These are phyloP conservation scores for Halcyon smyrnensis DNA, from an alignment of 2,797 vertebrate genomes.

Conservation along the genomic window DNA sequence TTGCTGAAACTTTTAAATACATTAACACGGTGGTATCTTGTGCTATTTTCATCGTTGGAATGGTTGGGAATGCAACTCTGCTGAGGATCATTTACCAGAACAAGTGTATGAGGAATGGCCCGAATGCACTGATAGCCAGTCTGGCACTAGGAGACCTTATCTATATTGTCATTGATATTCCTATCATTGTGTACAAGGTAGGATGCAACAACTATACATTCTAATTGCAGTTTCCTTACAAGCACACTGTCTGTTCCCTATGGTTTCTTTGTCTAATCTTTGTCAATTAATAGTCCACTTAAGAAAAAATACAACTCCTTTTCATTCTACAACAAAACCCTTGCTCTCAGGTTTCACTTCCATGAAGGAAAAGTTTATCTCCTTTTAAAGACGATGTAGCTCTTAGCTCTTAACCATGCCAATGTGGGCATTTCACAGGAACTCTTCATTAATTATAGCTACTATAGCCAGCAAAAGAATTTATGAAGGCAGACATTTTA, in stretches of 20 bases:
- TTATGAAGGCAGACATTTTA: not conserved
- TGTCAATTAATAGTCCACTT: not conserved
- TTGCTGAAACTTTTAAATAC: slow-evolving; percentile 88
- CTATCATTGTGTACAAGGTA: slow-evolving; percentile 96
- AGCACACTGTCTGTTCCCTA: not conserved
- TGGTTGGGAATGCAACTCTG: slow-evolving; percentile 95
- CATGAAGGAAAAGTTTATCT: not conserved
- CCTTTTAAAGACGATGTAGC: not conserved
- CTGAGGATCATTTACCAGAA: slow-evolving; percentile 98
- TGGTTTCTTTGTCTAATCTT: not conserved
- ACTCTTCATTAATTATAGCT: not conserved
- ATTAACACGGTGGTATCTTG: slow-evolving; percentile 93
- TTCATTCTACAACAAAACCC: not conserved
- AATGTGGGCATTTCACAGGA: not conserved
- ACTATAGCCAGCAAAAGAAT: not conserved
- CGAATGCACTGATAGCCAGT: slow-evolving; percentile 96
- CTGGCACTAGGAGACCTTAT: slow-evolving; percentile 97
- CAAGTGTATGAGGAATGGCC: slow-evolving; percentile 99
- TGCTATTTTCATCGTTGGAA: slow-evolving; percentile 92
- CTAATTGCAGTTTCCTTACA: not conserved
- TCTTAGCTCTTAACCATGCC: not conserved
- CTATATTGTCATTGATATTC: slow-evolving; percentile 93
- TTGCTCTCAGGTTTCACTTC: not conserved
- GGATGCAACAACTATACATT: not conserved
- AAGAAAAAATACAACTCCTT: not conserved